Percentiles rank a stretch among this genome's conserved stretches.
These are phyloP conservation scores for Drosophila incognita DNA, from an alignment of 2,888 invertebrate species.

Conservation along the genomic window DNA sequence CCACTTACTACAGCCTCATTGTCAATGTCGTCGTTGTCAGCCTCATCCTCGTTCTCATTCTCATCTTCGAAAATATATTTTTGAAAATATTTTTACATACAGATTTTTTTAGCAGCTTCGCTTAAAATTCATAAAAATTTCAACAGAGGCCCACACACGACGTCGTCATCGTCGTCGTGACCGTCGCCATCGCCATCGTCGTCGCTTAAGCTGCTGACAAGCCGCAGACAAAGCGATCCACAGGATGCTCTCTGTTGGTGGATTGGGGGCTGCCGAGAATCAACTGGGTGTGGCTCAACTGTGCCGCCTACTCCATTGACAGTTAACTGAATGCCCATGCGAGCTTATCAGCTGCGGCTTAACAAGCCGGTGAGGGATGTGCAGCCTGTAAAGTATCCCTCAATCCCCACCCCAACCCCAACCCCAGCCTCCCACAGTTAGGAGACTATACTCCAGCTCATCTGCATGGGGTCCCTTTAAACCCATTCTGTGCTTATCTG, in stretches of 20 bases:
- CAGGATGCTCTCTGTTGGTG: conserved; percentile 43
- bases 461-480: background rate
- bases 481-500: background rate
- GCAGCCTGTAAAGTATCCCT: conserved; percentile 11
- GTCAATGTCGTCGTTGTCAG: conserved; percentile 63
- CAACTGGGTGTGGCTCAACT: conserved; percentile 26
- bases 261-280: background rate
- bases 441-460: background rate
- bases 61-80: conserved; percentile 37
- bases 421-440: background rate
- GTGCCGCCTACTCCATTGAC: conserved; percentile 57
- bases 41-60: conserved; percentile 19
- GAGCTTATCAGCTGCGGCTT: conserved; percentile 45
- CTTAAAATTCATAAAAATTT: conserved; percentile 76
- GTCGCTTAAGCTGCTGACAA: conserved; percentile 51
- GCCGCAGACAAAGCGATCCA: conserved; percentile 69
- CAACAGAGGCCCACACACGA: conserved; percentile 58
- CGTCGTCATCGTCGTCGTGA: background rate
- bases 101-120: conserved; percentile 44
- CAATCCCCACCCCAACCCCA: conserved; percentile 1
- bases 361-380: conserved; percentile 48
- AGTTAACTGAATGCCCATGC: conserved; percentile 53
- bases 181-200: conserved; percentile 2
- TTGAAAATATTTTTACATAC: conserved; percentile 65
- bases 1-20: conserved; percentile 76